Percentiles rank a stretch among this genome's conserved stretches.
These are phyloP conservation scores for Heliothis peltigera DNA, from an alignment of 2,888 invertebrate genomes.

Conservation along the genomic window DNA sequence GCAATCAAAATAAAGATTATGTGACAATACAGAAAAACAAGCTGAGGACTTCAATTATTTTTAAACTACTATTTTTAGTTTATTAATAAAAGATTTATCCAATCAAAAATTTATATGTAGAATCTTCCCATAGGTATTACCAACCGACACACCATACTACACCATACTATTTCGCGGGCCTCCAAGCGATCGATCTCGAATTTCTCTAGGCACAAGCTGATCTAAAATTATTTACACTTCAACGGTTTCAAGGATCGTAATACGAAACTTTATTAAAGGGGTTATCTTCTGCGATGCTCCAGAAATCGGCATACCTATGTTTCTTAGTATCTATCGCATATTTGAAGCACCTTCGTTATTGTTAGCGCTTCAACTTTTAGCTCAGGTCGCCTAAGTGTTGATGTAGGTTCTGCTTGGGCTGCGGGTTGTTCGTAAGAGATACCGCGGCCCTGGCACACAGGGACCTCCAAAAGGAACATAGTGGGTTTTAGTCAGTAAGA, in stretches of 20 bases:
- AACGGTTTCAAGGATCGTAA: slow-evolving; percentile 61
- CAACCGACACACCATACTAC: slow-evolving; percentile 43
- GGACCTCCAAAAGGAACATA: too few species aligned
- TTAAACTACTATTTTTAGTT: too few species aligned
- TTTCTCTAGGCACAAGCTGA: slow-evolving; percentile 48
- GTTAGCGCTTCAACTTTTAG: background rate
- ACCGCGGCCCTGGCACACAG: too few species aligned
- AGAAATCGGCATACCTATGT: slow-evolving; percentile 16
- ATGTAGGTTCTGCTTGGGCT: too few species aligned
- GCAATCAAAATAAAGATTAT: too few species aligned
- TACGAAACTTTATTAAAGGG: slow-evolving; percentile 54
- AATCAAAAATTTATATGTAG: slow-evolving; percentile 1
- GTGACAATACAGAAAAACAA: too few species aligned
- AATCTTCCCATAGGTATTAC: slow-evolving; percentile 22
- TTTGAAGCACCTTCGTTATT: background rate
- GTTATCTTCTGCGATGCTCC: slow-evolving; percentile 44
- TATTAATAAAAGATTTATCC: background rate
- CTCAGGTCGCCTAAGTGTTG: too few species aligned
- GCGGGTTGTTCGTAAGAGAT: too few species aligned
- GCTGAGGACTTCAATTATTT: too few species aligned
- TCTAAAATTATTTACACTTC: slow-evolving; percentile 56
- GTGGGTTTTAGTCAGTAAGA: too few species aligned
- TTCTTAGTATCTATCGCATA: background rate
- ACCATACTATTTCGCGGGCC: slow-evolving; percentile 35
- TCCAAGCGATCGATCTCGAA: slow-evolving; percentile 44